Evolutionary conservation across 2,888 invertebrate genomes (phyloP).

Genomic region (Napeogenes inachia): DNA sequence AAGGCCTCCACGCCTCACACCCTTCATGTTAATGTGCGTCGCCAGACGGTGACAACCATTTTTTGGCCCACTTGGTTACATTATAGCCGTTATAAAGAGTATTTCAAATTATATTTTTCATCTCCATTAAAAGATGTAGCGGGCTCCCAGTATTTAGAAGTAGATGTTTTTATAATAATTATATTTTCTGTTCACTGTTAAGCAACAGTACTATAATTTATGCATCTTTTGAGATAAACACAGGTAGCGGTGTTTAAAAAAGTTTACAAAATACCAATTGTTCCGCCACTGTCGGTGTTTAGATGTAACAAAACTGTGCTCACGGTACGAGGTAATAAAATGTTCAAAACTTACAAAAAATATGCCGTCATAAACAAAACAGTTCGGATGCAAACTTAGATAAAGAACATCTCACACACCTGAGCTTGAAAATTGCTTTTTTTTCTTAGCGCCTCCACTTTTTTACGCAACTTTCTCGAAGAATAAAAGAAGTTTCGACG

Average conservation of each 20-base stretch:
- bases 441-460: constrained; percentile 74
- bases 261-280: constrained; percentile 64
- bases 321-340: constrained; percentile 69
- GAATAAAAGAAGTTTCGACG: constrained; percentile 74
- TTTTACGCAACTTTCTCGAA: constrained; percentile 74
- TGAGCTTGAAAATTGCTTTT: constrained; percentile 78
- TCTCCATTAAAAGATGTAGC: constrained; percentile 73
- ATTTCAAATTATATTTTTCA: constrained; percentile 75
- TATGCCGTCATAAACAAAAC: constrained; percentile 73
- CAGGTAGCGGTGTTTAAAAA: constrained; percentile 58
- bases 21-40: constrained; percentile 75
- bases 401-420: constrained; percentile 78
- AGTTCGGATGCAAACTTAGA: constrained; percentile 77
- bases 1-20: constrained; percentile 75
- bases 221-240: constrained; percentile 36
- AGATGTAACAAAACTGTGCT: constrained; percentile 47
- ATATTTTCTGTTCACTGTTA: constrained; percentile 28
- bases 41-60: constrained; percentile 78
- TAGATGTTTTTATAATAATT: constrained; percentile 27
- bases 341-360: constrained; percentile 74
- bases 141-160: constrained; percentile 49
- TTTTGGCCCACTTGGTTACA: constrained; percentile 77
- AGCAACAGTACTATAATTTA: constrained; percentile 35
- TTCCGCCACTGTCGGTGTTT: constrained; percentile 53
- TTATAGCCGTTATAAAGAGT: constrained; percentile 74